Base-by-base conservation (phyloP, 1,140 invertebrate genomes). In the Luehdorfia chinensis region DNA sequence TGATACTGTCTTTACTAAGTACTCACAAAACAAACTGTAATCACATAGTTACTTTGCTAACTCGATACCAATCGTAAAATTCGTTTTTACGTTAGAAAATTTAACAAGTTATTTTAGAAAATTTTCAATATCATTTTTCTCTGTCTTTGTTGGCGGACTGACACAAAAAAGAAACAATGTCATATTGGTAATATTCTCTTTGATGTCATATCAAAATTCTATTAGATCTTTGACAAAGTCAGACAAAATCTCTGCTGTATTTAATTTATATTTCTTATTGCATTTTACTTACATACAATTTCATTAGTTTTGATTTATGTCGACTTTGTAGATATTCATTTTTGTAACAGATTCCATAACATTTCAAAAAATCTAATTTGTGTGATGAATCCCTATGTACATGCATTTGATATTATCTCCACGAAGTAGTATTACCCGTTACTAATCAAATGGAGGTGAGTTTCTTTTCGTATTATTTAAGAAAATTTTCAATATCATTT, bases 391-490 rank as follows among this genome's bases (percentile, higher is more conserved):
- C 27, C 27, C 11, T 27, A 27, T 27, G n/a, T n/a, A n/a, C n/a
- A 27, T 27, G 8, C 11, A 2, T 27, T 27, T 14, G 7, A 43
- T 30, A 30, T 43, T 16, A 28, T 43, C 14, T 43, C 15, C 14
- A 19, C 15, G n/a, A 9, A 11, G n/a, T 43, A 30, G 16, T n/a
- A 12, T 11, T 12, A 23, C 18, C 18, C 34, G 19, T 6, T 27
- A 27, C 12, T 52, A 44, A 14, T 16, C 54, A 61, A 65, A 80
- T 83, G 78, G 78, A 79, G 75, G 78, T 83, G 60, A 56, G 53
- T 45, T 27, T 36, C 7, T 27, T 39, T 11, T 21, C 15, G 5
- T 34, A 21, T 39, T 18, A 4, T n/a, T n/a, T n/a, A n/a, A n/a
- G n/a, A n/a, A n/a, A n/a, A n/a, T n/a, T n/a, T n/a, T n/a, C n/a